Base-by-base conservation (phyloP, 1,140 invertebrate genomes). In the Drosophila mauritiana region DNA sequence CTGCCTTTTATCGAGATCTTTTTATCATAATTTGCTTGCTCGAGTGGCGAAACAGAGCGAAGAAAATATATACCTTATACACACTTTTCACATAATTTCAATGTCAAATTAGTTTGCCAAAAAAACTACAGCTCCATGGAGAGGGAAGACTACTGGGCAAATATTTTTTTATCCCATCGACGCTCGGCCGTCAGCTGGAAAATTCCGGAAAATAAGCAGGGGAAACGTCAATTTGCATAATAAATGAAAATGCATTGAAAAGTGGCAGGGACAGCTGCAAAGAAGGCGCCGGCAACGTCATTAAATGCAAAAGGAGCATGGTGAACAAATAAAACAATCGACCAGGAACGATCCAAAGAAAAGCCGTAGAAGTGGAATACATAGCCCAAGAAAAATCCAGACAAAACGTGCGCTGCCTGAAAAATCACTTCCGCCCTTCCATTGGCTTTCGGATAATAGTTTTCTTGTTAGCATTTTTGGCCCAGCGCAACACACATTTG, bases 161-260 rank as follows among this genome's bases (percentile, higher is more conserved):
- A 83, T 81, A 78, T 79, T 83, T 83, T 81, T 55, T 67, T 73
- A 20, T 37, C n/a, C 34, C 53, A 37, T 48, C 55, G 15, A 8
- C 53, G 8, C 45, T 51, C 53, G 59, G 55, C 64, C 58, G 67
- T 57, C 20, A 56, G 40, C 80, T 78, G 63, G 46, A 53, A 77
- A 65, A 36, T 20, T 31, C 25, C 36, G 36, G 8, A 52, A 39
- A 70, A 52, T 65, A 48, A 53, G 46, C 59, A 68, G 62, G 73
- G 57, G 65, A 80, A 88, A 79, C 83, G 80, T 88, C 84, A 88
- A 88, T 88, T 89, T 88, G 83, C 84, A 88, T 88, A 88, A 88
- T 88, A 88, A 89, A 88, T 88, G 83, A 88, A 88, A 88, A 88
- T 88, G 83, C 83, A 88, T 88, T 88, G 83, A 88, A 88, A 89